Evolutionary conservation across 1,140 invertebrate genomes (phyloP).

Genomic region (Aphelinus certus): DNA sequence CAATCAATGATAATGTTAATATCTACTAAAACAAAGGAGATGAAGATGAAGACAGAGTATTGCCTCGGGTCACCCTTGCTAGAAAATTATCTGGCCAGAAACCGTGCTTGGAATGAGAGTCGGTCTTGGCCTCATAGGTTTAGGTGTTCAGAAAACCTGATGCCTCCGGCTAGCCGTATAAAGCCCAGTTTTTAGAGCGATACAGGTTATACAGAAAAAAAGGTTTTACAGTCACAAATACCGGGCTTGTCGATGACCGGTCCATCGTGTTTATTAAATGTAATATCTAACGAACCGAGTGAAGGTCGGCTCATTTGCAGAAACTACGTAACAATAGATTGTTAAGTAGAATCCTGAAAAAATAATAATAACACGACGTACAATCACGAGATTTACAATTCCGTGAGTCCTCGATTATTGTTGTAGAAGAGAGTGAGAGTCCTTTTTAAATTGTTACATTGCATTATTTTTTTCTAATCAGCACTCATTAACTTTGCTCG

Average conservation of each 20-base stretch:
- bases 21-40: conserved; percentile 32
- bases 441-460: conserved; percentile 28
- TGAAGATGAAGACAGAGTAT: conserved; percentile 31
- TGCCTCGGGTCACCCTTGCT: conserved; percentile 29
- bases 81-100: conserved; percentile 18
- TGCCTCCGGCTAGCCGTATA: conserved; percentile 7
- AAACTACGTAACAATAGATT: conserved; percentile 32
- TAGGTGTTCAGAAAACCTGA: conserved; percentile 21
- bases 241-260: not conserved
- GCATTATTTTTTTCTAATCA: conserved; percentile 17
- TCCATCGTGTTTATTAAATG: conserved; percentile 8
- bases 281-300: conserved; percentile 18
- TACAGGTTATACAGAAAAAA: conserved; percentile 29
- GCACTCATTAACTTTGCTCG: conserved; percentile 11
- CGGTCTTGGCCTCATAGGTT: conserved; percentile 17
- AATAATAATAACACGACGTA: conserved; percentile 24
- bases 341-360: conserved; percentile 31
- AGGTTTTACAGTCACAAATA: conserved; percentile 15
- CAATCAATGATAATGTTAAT: conserved; percentile 31
- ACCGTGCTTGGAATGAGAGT: conserved; percentile 5
- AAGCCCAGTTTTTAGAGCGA: conserved; percentile 28
- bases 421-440: conserved; percentile 2
- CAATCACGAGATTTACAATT: conserved; percentile 31
- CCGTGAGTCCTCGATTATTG: conserved; percentile 24
- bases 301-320: conserved; percentile 1